These are phyloP conservation scores for Centrocercus urophasianus DNA, from an alignment of 2,113 vertebrate species.

Conservation along the genomic window DNA sequence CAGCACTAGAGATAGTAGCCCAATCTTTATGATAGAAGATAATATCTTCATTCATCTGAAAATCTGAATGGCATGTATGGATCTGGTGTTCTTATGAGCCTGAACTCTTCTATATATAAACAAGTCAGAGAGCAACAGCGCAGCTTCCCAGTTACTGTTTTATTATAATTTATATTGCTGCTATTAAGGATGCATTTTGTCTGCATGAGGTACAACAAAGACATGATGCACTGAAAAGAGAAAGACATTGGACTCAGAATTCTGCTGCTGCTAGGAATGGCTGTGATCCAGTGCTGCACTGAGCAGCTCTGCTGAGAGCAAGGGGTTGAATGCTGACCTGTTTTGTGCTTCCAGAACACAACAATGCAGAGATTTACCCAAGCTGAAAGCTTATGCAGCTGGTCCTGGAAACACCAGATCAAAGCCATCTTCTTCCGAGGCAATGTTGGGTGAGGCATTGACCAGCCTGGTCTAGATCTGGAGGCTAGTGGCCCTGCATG, in stretches of 20 bases:
- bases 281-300: background rate
- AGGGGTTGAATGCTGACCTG: background rate
- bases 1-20: background rate
- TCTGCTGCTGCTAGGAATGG: background rate
- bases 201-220: background rate
- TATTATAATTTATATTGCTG: background rate
- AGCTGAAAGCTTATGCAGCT: background rate
- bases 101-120: background rate
- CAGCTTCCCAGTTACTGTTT: background rate
- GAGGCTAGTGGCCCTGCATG: too few relatives aligned
- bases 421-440: background rate
- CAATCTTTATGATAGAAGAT: background rate
- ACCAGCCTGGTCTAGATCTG: too few relatives aligned
- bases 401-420: background rate
- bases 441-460: too few relatives aligned
- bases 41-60: background rate
- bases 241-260: background rate
- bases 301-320: background rate
- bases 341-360: background rate
- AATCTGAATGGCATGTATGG: background rate
- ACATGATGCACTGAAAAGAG: background rate
- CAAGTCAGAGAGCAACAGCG: background rate
- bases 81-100: background rate
- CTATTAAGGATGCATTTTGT: background rate
- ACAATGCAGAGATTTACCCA: background rate